Evolutionary conservation across 2,113 vertebrate genomes (phyloP), one percentile per base, ranked within the genome.

Genomic region (Rafetus swinhoei): DNA sequence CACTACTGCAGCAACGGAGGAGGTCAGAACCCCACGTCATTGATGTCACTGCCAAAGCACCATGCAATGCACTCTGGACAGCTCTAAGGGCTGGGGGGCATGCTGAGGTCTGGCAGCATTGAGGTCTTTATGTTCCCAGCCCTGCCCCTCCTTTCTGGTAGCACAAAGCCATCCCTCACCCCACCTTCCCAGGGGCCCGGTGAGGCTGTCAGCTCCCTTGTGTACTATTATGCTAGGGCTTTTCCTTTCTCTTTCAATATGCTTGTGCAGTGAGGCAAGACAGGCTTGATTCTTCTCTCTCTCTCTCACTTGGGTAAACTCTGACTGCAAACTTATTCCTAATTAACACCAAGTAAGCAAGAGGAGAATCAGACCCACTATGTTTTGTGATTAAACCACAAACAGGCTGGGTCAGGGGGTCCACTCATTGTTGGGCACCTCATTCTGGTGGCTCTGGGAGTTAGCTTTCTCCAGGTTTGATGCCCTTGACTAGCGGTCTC

Each of bases 181-280:
- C 45, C 45, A 45, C 45, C 45, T 45, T 45, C 45, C 45, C 45
- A 45, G 45, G 45, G 5, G 45, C 45, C 45, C 45, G 45, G 5
- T 45, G 45, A 45, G 45, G 45, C 45, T 45, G 45, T 45, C 45
- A 45, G 45, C 45, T 45, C 45, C 45, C 45, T 45, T 45, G 45
- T 45, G 45, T 45, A 45, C 45, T 39, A 39, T 24, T 24, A 76
- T 24, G 45, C 22, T 6, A 76, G 11, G 22, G 22, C 10, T 45
- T 53, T 93, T 22, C 76, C 57, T n/a, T 65, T 24, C 9, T 2
- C 7, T 4, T 69, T 29, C 27, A n/a, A 12, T 85, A 85, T 91
- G 54, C 86, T 91, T 96, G 59, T 27, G 91, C 95, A 94, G 93
- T 54, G 90, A 89, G 92, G 0, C 1, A 87, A 86, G 90, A 86